Percentiles rank a stretch among this genome's conserved stretches.
These are phyloP conservation scores for Thinocorus orbignyianus DNA, from an alignment of 2,113 vertebrate genomes.

Conservation along the genomic window DNA sequence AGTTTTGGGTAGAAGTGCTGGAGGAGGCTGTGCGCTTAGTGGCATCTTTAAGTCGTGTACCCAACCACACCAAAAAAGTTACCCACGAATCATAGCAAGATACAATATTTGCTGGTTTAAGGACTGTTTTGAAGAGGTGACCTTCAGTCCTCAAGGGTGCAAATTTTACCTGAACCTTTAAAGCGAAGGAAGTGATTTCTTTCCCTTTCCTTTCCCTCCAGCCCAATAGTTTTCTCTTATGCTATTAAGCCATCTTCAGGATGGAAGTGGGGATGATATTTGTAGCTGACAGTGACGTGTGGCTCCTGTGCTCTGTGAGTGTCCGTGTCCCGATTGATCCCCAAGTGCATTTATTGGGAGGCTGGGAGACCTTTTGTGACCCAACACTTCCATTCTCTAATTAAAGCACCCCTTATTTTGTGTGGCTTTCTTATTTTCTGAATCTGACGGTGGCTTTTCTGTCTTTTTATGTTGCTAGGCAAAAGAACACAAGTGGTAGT, in stretches of 20 bases:
- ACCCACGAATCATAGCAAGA: neutral
- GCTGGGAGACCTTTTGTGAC: neutral
- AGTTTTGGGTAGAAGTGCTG: neutral
- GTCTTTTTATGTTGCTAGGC: neutral
- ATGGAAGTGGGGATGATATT: neutral
- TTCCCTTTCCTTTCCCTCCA: rapidly evolving
- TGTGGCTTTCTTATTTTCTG: neutral
- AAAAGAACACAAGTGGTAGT: neutral
- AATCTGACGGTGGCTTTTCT: neutral
- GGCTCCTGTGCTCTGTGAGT: neutral
- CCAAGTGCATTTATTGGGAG: neutral
- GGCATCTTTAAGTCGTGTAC: neutral
- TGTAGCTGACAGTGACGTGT: neutral
- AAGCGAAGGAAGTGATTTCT: neutral
- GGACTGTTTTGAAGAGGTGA: neutral
- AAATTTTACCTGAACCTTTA: neutral
- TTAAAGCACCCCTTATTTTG: neutral
- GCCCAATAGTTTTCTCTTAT: neutral
- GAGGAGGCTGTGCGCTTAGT: neutral
- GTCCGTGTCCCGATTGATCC: neutral
- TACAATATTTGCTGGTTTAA: neutral
- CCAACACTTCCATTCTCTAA: neutral
- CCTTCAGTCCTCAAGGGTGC: neutral
- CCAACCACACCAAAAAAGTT: neutral
- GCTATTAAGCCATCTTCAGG: neutral